Conservation (phyloP, 1,140 invertebrate genomes). For the Hyles euphorbiae region DNA sequence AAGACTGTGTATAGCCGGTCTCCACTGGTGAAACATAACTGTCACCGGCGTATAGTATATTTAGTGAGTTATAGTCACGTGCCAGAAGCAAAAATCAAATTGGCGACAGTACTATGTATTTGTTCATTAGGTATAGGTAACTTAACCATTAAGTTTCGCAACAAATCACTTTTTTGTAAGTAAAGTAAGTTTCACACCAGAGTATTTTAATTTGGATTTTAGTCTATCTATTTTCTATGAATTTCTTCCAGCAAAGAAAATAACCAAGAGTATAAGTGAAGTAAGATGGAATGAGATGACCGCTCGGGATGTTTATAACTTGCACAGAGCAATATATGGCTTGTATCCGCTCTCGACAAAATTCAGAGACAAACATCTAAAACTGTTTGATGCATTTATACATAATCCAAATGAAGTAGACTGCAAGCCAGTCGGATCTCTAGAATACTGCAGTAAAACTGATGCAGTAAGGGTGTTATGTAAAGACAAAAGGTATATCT, state of each 20-base stretch:
- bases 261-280: slow-evolving; percentile 76
- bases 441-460: slow-evolving; percentile 72
- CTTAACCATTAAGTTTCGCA: too few species aligned
- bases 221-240: slow-evolving; percentile 8
- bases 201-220: too few species aligned
- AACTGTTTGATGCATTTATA: slow-evolving; percentile 77
- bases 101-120: too few species aligned
- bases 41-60: too few species aligned
- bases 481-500: slow-evolving; percentile 76
- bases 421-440: slow-evolving; percentile 55
- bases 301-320: slow-evolving; percentile 79
- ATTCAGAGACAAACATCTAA: slow-evolving; percentile 77
- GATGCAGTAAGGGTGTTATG: slow-evolving; percentile 77
- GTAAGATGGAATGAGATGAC: slow-evolving; percentile 80
- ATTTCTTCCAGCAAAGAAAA: slow-evolving; percentile 82
- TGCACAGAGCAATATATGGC: slow-evolving; percentile 80
- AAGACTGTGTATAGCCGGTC: too few species aligned
- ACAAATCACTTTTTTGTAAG: too few species aligned
- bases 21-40: too few species aligned
- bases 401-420: slow-evolving; percentile 21
- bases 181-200: too few species aligned
- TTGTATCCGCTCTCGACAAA: slow-evolving; percentile 79
- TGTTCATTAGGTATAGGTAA: too few species aligned
- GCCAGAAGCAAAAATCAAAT: too few species aligned
- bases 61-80: too few species aligned